Evolutionary conservation across 2,113 vertebrate genomes (phyloP).

Genomic region (Paradoxurus hermaphroditus): DNA sequence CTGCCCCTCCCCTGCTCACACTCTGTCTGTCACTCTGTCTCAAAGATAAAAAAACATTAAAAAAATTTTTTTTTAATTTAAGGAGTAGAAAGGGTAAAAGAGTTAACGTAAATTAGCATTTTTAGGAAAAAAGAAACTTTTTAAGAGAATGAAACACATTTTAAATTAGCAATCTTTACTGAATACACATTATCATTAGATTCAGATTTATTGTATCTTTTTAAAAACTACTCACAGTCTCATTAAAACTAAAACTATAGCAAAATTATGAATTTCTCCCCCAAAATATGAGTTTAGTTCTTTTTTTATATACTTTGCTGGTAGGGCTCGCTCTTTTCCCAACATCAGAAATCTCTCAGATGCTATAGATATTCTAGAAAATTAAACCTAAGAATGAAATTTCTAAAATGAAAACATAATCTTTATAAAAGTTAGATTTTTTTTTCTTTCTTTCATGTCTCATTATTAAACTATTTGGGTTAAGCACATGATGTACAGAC

Average conservation of each 20-base stretch:
- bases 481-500: background rate
- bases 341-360: conserved; percentile 7
- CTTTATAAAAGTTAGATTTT: conserved; percentile 1
- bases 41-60: no score
- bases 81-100: background rate
- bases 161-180: conserved; percentile 25
- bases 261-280: background rate
- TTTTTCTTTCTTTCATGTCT: background rate
- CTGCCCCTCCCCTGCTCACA: no score
- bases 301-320: background rate
- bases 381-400: conserved; percentile 7
- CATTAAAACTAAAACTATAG: background rate
- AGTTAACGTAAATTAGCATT: background rate
- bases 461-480: background rate
- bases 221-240: background rate
- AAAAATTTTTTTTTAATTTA: background rate
- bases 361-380: background rate
- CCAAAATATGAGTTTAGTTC: background rate
- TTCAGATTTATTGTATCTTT: background rate
- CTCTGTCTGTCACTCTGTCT: no score
- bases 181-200: background rate
- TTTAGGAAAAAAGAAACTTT: background rate
- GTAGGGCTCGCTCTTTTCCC: background rate
- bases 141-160: background rate
- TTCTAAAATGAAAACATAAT: background rate